Base-by-base conservation (phyloP, 2,113 vertebrate genomes). In the Dicerorhinus sumatrensis region DNA sequence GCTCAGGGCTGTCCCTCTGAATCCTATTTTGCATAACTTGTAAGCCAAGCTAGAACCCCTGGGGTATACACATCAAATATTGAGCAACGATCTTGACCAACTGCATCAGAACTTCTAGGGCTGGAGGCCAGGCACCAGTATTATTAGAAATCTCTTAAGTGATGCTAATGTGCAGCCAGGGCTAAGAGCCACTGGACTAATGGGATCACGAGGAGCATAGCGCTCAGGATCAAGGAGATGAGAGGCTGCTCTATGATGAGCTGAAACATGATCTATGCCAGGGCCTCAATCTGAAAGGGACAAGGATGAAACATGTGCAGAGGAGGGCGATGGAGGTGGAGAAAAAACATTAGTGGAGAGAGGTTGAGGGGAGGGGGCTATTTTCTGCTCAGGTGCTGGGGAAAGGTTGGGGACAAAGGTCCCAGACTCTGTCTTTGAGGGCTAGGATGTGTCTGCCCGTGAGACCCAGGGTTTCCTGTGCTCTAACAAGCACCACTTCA, bases 61-160 rank as follows among this genome's bases (percentile, higher is more conserved):
- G 48, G 63, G 65, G 21, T 39, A 16, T 5, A 29, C 11, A 29
- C 39, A 95, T 93, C 54, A 93, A 92, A 92, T 95, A 94, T 85
- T 90, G 70, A 97, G 69, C 58, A 46, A 65, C 83, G 87, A 96
- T 62, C 87, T 92, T 90, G 63, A 70, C 33, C 83, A 94, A n/a
- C 21, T 72, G 36, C 94, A 67, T 65, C 69, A 84, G 80, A 87
- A 89, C 69, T 93, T 93, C 67, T 73, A n/a, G 89, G 46, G 83
- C n/a, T 18, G 65, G 69, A 51, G 8, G 42, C 81, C 9, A 17
- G 73, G 63, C 77, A 46, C 39, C 10, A 48, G 23, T 60, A 33
- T 86, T 70, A 69, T n/a, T 93, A 36, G 72, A 88, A 60, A 81
- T 23, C 58, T 81, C 73, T 42, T 54, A 87, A 90, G 94, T 89